Evolutionary conservation across 2,888 invertebrate genomes (phyloP).

Genomic region (Reticulitermes lucifugus): DNA sequence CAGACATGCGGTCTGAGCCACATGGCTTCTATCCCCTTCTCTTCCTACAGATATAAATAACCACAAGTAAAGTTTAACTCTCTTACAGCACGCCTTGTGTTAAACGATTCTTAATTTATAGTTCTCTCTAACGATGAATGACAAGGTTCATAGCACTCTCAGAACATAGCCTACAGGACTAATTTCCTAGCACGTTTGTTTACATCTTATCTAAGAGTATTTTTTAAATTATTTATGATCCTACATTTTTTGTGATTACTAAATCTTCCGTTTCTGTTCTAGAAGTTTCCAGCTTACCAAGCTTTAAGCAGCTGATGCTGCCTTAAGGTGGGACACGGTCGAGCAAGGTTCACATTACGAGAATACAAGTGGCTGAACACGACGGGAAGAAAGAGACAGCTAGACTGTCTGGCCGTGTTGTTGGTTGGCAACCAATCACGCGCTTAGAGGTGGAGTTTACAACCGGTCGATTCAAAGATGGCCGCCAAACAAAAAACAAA

Average conservation of each 20-base stretch:
- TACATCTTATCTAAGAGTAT: background rate
- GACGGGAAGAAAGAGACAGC: constrained; percentile 12
- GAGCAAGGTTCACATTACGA: background rate
- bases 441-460: constrained; percentile 22
- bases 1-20: background rate
- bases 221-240: background rate
- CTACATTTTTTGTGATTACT: constrained; percentile 3
- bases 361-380: background rate
- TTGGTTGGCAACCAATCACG: constrained; percentile 2
- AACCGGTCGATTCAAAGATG: constrained; percentile 30
- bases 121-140: background rate
- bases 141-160: background rate
- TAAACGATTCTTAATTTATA: constrained; percentile 15
- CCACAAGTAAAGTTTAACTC: background rate
- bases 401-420: constrained; percentile 13
- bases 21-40: background rate
- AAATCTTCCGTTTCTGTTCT: background rate
- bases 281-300: background rate
- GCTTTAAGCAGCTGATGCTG: background rate
- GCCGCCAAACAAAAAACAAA: constrained; percentile 18
- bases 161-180: background rate
- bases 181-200: background rate
- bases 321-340: background rate
- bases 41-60: background rate
- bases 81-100: background rate